Evolutionary conservation across 2,113 vertebrate species (phyloP).

Genomic region (Vulpes ferrilata): DNA sequence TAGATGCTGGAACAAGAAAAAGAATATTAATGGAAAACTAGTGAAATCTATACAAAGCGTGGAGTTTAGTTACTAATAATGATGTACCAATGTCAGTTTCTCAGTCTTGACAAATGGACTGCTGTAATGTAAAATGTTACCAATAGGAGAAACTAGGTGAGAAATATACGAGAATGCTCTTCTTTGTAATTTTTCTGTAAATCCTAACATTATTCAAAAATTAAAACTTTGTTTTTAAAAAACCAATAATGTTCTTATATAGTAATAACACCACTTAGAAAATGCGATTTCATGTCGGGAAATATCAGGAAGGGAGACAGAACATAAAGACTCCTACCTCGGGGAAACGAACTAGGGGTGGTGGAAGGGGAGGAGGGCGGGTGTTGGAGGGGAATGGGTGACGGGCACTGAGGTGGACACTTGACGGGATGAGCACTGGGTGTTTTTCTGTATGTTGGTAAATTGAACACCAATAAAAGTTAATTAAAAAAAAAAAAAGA

Average conservation of each 20-base stretch:
- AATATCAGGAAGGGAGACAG: too few relatives aligned
- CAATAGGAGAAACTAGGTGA: background rate
- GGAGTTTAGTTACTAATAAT: background rate
- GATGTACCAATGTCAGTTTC: background rate
- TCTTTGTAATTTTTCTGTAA: background rate
- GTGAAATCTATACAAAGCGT: background rate
- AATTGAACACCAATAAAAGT: too few relatives aligned
- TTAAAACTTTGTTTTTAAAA: slow-evolving; percentile 17
- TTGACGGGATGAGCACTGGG: too few relatives aligned
- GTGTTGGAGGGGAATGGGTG: too few relatives aligned
- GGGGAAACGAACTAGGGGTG: too few relatives aligned
- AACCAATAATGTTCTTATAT: background rate
- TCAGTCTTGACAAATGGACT: background rate
- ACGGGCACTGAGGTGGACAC: too few relatives aligned
- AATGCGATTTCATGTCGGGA: background rate
- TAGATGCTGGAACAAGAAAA: background rate
- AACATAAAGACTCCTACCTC: too few relatives aligned
- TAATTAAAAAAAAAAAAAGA: too few relatives aligned
- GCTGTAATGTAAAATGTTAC: background rate
- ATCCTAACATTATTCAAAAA: slow-evolving; percentile 23
- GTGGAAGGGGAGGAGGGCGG: too few relatives aligned
- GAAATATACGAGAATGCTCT: background rate
- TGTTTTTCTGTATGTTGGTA: too few relatives aligned
- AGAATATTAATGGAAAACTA: background rate
- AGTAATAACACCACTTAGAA: slow-evolving; percentile 23